A percentile compares a stretch with the other conserved stretches of the same genome.
phyloP scores from a whole-genome alignment of 2,113 vertebrate species.

The Rhinoptilus africanus region DNA sequence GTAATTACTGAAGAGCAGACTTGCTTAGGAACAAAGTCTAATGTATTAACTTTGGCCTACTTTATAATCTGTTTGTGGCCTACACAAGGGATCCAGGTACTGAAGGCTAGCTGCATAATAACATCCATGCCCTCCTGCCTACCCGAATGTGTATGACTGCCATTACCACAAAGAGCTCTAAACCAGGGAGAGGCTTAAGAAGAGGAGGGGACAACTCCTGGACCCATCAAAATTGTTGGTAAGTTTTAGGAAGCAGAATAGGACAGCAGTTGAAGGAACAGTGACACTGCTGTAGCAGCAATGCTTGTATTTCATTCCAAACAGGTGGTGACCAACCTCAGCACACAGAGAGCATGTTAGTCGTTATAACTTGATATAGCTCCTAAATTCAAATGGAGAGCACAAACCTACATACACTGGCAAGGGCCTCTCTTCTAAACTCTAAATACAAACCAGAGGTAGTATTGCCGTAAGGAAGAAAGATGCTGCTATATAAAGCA shows the following conservation, averaged over 20 bases:
- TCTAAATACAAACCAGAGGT: background rate
- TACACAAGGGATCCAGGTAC: background rate
- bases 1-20: background rate
- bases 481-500: background rate
- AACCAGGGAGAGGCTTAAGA: background rate
- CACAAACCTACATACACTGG: background rate
- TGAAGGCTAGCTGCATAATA: background rate
- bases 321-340: background rate
- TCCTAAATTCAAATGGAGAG: background rate
- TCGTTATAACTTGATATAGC: background rate
- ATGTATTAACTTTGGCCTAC: background rate
- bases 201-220: background rate
- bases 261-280: background rate
- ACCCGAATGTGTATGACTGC: background rate
- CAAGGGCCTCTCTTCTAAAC: background rate
- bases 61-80: background rate
- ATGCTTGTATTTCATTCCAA: background rate
- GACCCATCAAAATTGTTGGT: background rate
- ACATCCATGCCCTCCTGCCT: background rate
- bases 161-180: background rate
- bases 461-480: background rate
- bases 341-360: background rate
- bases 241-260: background rate
- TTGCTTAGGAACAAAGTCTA: background rate
- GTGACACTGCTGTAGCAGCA: background rate